These are phyloP conservation scores for Melanophora roralis DNA, from an alignment of 2,888 invertebrate species.

Conservation along the genomic window DNA sequence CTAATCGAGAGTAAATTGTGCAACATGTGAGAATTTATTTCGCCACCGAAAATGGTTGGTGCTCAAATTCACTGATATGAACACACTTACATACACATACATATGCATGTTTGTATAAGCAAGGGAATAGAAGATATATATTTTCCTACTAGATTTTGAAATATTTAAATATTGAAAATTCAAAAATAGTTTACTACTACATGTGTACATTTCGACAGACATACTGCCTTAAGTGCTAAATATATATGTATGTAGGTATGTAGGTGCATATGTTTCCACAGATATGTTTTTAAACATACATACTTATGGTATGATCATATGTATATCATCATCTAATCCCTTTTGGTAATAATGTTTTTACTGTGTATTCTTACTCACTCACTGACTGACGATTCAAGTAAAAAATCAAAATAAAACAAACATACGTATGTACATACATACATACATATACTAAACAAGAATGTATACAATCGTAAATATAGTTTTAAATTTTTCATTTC, in stretches of 20 bases:
- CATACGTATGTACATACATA: constrained; percentile 3
- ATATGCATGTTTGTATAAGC: background rate
- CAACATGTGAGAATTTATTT: constrained; percentile 48
- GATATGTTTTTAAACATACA: background rate
- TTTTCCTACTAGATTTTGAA: constrained; percentile 52
- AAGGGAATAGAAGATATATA: background rate
- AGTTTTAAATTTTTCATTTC: constrained; percentile 12
- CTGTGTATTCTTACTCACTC: constrained; percentile 10
- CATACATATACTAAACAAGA: background rate
- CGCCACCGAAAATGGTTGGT: background rate
- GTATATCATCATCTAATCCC: constrained; percentile 4
- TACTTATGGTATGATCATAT: background rate
- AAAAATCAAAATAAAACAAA: too few species aligned
- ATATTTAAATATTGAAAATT: constrained; percentile 53
- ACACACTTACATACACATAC: background rate
- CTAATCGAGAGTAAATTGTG: constrained; percentile 49
- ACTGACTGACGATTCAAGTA: background rate
- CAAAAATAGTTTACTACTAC: constrained; percentile 52
- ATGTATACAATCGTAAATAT: constrained; percentile 10
- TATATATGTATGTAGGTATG: background rate
- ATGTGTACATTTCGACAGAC: constrained; percentile 4
- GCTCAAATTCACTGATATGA: background rate
- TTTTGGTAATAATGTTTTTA: constrained; percentile 25
- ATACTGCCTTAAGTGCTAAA: constrained; percentile 9
- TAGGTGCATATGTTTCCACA: background rate